phyloP scores from a whole-genome alignment of 2,888 invertebrate genomes.

The Bruchidius siliquastri region DNA sequence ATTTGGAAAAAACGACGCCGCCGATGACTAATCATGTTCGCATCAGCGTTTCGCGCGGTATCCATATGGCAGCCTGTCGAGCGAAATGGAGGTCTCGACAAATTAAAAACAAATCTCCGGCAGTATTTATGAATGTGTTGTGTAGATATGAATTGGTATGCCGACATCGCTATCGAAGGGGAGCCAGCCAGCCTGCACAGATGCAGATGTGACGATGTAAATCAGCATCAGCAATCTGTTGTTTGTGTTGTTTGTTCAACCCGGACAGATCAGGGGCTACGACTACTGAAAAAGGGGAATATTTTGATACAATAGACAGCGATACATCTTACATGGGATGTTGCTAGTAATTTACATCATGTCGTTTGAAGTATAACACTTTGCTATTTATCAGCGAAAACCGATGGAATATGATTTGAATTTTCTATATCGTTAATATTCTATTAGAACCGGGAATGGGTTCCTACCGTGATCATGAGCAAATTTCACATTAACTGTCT shows the following conservation, averaged over 20 bases:
- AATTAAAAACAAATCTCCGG: constrained; percentile 38
- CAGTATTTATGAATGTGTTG: constrained; percentile 24
- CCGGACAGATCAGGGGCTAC: constrained; percentile 16
- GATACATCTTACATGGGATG: no score
- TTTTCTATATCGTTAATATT: no score
- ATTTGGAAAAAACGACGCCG: background rate
- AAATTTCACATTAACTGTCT: no score
- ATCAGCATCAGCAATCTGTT: constrained; percentile 29
- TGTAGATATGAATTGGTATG: constrained; percentile 30
- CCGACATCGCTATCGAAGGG: constrained; percentile 20
- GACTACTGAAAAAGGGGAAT: constrained; percentile 11
- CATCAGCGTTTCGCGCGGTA: constrained; percentile 2
- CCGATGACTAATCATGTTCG: background rate
- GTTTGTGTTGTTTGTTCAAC: constrained; percentile 9
- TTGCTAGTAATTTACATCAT: no score
- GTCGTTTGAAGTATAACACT: no score
- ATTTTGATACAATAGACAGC: background rate
- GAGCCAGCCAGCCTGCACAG: constrained; percentile 41
- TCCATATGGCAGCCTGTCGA: constrained; percentile 21
- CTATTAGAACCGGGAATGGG: no score
- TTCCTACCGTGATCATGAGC: no score
- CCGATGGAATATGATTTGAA: no score
- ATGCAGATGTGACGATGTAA: constrained; percentile 42
- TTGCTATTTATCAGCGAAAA: no score
- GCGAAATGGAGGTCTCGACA: constrained; percentile 19